phyloP scores from a whole-genome alignment of 2,888 invertebrate species.

The Cotesia congregata region DNA sequence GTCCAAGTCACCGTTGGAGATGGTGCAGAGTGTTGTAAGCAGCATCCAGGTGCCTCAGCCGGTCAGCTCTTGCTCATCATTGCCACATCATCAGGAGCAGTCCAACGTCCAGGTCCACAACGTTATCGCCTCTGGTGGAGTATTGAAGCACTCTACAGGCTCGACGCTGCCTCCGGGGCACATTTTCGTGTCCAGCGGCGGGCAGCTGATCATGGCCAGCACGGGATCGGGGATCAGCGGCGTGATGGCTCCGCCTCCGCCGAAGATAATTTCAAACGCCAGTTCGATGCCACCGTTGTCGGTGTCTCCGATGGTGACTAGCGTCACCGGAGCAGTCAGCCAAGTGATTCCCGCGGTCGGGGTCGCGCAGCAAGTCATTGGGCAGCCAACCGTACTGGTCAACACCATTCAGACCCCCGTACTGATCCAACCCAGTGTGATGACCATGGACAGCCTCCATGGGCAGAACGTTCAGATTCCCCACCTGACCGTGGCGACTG shows the following conservation, averaged over 20 bases:
- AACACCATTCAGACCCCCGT: constrained; percentile 85
- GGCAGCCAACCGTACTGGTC: constrained; percentile 84
- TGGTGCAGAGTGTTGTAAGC: constrained; percentile 84
- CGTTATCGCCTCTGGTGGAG: constrained; percentile 64
- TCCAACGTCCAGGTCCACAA: constrained; percentile 64
- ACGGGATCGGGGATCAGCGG: constrained; percentile 71
- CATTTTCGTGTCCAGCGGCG: constrained; percentile 82
- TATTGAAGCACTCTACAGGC: constrained; percentile 71
- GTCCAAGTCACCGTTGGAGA: constrained; percentile 79
- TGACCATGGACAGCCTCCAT: constrained; percentile 80
- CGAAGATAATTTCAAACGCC: constrained; percentile 70
- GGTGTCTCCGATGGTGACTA: constrained; percentile 76
- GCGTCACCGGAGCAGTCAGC: constrained; percentile 77
- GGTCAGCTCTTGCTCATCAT: constrained; percentile 53
- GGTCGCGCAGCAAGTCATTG: constrained; percentile 78
- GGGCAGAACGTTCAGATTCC: constrained; percentile 80
- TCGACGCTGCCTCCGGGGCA: constrained; percentile 76
- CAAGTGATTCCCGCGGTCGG: constrained; percentile 78
- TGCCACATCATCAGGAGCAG: constrained; percentile 61
- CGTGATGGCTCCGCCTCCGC: constrained; percentile 77
- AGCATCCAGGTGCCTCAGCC: constrained; percentile 75
- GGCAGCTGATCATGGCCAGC: constrained; percentile 80
- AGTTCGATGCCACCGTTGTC: constrained; percentile 75
- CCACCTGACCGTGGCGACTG: constrained; percentile 76
- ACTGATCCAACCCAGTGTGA: constrained; percentile 83